These are phyloP conservation scores for Leucophora obtusa DNA, from an alignment of 2,888 invertebrate genomes.

Conservation along the genomic window DNA sequence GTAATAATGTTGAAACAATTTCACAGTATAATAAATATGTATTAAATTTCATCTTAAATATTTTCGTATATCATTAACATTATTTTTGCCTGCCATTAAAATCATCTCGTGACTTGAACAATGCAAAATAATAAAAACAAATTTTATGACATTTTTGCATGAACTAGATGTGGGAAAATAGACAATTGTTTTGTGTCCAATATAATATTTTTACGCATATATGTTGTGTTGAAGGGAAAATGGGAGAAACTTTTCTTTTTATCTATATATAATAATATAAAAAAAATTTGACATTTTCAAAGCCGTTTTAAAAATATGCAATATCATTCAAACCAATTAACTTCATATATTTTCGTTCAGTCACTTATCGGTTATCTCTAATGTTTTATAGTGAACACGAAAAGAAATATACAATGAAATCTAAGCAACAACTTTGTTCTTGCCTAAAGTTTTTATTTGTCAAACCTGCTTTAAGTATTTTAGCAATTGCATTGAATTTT, in stretches of 20 bases:
- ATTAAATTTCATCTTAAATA: not conserved
- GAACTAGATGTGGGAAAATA: constrained; percentile 1
- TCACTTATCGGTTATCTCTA: too few relatives aligned
- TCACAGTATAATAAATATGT: not conserved
- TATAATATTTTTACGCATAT: not conserved
- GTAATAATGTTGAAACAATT: not conserved
- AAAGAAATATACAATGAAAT: too few relatives aligned
- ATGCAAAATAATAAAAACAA: not conserved
- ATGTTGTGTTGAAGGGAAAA: not conserved
- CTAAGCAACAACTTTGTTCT: too few relatives aligned
- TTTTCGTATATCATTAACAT: constrained; percentile 3
- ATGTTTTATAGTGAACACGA: too few relatives aligned
- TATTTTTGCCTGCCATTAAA: constrained; percentile 27
- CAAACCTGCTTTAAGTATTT: not conserved
- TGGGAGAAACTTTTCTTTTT: too few relatives aligned
- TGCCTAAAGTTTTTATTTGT: not conserved
- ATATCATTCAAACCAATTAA: too few relatives aligned
- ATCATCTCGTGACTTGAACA: constrained; percentile 31
- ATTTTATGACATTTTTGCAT: constrained; percentile 32
- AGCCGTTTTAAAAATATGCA: too few relatives aligned
- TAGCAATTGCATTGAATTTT: too few relatives aligned
- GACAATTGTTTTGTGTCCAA: not conserved
- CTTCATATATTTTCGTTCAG: too few relatives aligned
- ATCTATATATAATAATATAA: too few relatives aligned
- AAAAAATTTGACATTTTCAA: too few relatives aligned